Evolutionary conservation across 2,888 invertebrate species (phyloP), one percentile per base, ranked within the genome.

Genomic region (Pinctada fucata): DNA sequence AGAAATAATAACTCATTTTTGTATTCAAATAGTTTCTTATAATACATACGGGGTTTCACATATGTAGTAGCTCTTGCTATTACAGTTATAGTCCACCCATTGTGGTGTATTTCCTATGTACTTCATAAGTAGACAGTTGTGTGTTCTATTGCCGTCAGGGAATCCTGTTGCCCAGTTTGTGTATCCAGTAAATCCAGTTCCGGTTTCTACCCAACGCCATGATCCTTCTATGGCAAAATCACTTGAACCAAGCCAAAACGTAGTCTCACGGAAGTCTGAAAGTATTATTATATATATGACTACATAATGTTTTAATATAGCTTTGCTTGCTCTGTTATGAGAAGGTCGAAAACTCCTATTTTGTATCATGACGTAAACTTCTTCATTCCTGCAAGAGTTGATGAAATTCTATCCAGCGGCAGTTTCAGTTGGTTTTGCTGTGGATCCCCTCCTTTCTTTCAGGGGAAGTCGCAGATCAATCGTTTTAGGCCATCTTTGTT

Each of bases 221-320:
- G 63, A n/a, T 10, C 73, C 73, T 31, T 73, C 73, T 49, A 73
- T 64, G 3, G 73, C 73, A 73, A 73, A 73, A 50, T 73, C 73
- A 66, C 65, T 65, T 4, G 66, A 31, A 8, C 73, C 73, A 3
- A 73, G 13, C n/a, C 49, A 73, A 58, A 65, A 73, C 2, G 49
- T 50, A 13, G 50, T 3, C 2, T 49, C 49, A 3, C 31, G 48
- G 13, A 58, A 31, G 50, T 6, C 73, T 72, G 48, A 4, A 63
- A 10, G 52, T 5, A 58, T 58, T 58, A 5, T 52, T 8, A 10
- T 10, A 52, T 52, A 52, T n/a, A n/a, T n/a, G n/a, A n/a, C n/a
- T n/a, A n/a, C n/a, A n/a, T n/a, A n/a, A n/a, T n/a, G n/a, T n/a
- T n/a, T n/a, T n/a, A n/a, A n/a, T n/a, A n/a, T n/a, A n/a, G n/a